Evolutionary conservation across 2,888 invertebrate species (phyloP), one percentile per base, ranked within the genome.

Genomic region (Xanthorhoe designata): DNA sequence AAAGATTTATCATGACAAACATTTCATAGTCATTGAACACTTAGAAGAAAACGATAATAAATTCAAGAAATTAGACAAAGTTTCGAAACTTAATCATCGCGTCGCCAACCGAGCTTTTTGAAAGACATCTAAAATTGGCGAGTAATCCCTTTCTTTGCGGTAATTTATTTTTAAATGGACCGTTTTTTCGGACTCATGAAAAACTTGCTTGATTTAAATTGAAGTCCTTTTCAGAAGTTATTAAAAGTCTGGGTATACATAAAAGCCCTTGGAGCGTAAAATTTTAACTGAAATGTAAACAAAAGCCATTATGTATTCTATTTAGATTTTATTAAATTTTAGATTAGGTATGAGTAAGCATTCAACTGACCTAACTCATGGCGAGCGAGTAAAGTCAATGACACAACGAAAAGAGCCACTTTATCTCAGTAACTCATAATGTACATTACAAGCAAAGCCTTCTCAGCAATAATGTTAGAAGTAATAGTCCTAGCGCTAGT

Each of bases 61-160:
- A 81, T 80, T 82, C 72, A 72, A 73, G 75, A 81, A 79, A 81
- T 81, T 78, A 79, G 77, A 64, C 73, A 77, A 83, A 83, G 78
- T 83, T 81, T 76, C 71, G 66, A 73, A 77, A 79, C 77, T 82
- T 78, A 79, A 82, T 83, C 81, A 80, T 78, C 76, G 79, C 74
- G 75, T 74, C 53, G 78, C 72, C 75, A 81, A 76, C 70, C 75
- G 72, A 77, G 75, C 72, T 66, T 75, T 80, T 78, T 84, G 80
- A 81, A 80, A 82, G 82, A 80, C 78, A 76, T 77, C 76, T 78
- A 66, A 81, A 83, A 81, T 83, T 81, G 80, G 73, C 71, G 78
- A 79, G 75, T 84, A 81, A 83, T 83, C 78, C 80, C 77, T 81
- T 83, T 78, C 79, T 79, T 78, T 77, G 78, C 71, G 75, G 75